phyloP scores from a whole-genome alignment of 2,113 vertebrate species.

The Pogona vitticeps region DNA sequence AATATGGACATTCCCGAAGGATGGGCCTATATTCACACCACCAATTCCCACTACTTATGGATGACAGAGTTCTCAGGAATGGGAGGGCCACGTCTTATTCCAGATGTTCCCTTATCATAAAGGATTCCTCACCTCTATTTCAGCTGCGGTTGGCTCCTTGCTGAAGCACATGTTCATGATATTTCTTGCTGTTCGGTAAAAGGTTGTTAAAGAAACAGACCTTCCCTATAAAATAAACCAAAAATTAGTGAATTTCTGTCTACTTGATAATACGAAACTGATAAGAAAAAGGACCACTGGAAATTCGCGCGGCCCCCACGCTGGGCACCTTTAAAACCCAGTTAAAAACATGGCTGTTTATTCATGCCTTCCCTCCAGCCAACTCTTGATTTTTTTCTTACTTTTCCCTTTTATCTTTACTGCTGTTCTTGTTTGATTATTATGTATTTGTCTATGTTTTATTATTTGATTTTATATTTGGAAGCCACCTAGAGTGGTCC shows the following conservation, averaged over 20 bases:
- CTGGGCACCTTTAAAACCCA: no score
- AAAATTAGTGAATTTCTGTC: not conserved
- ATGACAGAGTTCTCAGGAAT: not conserved
- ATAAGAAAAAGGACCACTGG: not conserved
- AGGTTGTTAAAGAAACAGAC: constrained; percentile 98
- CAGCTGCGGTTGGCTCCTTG: constrained; percentile 93
- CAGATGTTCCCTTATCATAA: not conserved
- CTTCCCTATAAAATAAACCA: constrained; percentile 86
- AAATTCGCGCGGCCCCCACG: no score
- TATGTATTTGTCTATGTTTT: no score
- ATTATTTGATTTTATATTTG: no score
- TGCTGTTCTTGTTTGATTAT: no score
- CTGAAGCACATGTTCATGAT: constrained; percentile 99
- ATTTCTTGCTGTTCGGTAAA: constrained; percentile 98
- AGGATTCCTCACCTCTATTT: constrained; percentile 88
- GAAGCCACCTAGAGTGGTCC: no score
- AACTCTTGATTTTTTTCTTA: no score
- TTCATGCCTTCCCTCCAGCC: no score
- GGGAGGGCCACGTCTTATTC: not conserved
- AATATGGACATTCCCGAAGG: not conserved
- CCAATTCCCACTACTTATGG: not conserved
- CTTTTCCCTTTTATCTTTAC: no score
- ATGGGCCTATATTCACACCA: not conserved
- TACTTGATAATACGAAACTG: not conserved
- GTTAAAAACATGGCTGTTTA: no score